Conservation (phyloP, 2,113 vertebrate species). For the Eulacestoma nigropectus region DNA sequence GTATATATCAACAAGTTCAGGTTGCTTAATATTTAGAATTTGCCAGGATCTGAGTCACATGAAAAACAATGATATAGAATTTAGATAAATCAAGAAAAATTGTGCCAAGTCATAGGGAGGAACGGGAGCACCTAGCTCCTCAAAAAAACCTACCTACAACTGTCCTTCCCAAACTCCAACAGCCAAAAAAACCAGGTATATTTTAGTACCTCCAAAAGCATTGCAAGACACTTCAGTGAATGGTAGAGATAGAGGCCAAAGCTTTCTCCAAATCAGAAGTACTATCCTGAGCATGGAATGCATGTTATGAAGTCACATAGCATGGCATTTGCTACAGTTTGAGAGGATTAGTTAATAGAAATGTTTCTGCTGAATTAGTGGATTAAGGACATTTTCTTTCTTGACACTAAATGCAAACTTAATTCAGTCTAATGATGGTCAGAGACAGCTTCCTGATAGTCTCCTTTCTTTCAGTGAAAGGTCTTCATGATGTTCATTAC, state of each 20-base stretch:
- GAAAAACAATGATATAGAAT: not conserved
- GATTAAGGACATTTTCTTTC: not conserved
- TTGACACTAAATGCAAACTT: not conserved
- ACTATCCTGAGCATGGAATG: not conserved
- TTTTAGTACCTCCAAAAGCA: not conserved
- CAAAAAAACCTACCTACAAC: rapidly evolving
- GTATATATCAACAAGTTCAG: not conserved
- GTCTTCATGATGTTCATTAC: not conserved
- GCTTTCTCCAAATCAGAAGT: not conserved
- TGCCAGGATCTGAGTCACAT: not conserved
- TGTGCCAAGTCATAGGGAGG: not conserved
- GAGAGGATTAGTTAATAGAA: not conserved
- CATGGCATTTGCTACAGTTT: not conserved
- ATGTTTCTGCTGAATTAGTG: not conserved
- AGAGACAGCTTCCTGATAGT: not conserved
- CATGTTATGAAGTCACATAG: not conserved
- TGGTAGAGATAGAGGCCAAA: not conserved
- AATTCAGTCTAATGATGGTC: not conserved
- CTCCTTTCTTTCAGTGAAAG: not conserved
- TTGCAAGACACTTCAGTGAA: not conserved
- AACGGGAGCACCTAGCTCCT: rapidly evolving
- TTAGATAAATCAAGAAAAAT: not conserved
- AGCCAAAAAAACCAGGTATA: rapidly evolving
- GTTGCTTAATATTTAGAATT: not conserved
- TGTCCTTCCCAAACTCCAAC: not conserved